A percentile compares a stretch with the other conserved stretches of the same genome.
Evolutionary conservation across 2,797 vertebrate species (phyloP).

Genomic region (Hirundo rustica): DNA sequence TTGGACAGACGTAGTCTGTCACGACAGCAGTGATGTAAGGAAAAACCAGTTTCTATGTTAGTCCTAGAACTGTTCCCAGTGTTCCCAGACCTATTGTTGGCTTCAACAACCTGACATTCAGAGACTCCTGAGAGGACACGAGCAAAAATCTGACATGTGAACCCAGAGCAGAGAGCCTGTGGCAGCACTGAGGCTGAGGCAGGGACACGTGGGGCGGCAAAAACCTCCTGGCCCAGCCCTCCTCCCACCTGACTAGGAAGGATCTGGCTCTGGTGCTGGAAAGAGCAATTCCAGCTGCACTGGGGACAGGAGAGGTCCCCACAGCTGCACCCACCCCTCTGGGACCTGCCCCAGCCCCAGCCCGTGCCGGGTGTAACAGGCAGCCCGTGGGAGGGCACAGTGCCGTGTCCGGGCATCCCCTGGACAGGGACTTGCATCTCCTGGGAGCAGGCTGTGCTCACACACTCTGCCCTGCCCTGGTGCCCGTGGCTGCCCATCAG

Average conservation of each 20-base stretch:
- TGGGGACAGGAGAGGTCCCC: accelerated
- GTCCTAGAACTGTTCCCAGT: neutral
- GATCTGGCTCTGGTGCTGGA: neutral
- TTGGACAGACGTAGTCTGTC: neutral
- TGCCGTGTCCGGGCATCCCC: neutral
- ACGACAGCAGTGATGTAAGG: neutral
- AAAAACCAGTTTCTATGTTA: no score
- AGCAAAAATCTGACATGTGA: accelerated
- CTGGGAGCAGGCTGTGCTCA: accelerated
- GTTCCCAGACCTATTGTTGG: neutral
- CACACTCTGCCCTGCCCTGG: neutral
- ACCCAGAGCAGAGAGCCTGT: neutral
- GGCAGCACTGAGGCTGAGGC: neutral
- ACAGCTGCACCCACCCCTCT: accelerated
- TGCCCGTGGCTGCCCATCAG: accelerated
- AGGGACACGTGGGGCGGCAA: neutral
- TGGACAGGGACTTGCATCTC: neutral
- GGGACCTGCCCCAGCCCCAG: neutral
- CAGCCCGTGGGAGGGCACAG: accelerated
- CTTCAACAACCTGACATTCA: neutral
- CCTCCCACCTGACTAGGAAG: accelerated
- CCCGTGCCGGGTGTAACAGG: neutral
- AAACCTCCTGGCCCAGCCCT: neutral
- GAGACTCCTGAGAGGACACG: neutral
- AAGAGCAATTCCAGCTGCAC: neutral